Conservation (phyloP, 2,113 vertebrate genomes). For the Aphyosemion australe region DNA sequence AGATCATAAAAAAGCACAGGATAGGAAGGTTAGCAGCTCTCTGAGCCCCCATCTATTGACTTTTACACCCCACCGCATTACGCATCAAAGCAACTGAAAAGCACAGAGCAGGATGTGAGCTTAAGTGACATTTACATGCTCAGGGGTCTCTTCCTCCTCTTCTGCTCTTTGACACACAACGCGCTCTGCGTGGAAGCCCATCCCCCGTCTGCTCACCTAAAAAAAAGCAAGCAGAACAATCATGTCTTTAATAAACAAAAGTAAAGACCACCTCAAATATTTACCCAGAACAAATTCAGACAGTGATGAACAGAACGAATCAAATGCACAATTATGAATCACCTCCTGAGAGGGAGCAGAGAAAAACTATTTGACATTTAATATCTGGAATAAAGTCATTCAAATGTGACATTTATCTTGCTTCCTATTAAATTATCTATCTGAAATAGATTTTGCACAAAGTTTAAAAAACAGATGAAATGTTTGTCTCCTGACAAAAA, state of each 20-base stretch:
- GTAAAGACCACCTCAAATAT: neutral
- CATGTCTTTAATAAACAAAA: neutral
- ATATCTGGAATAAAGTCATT: neutral
- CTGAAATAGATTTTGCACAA: too few relatives aligned
- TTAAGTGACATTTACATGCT: slow-evolving; percentile 71
- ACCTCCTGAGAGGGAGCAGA: slow-evolving; percentile 51
- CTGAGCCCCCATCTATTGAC: slow-evolving; percentile 12
- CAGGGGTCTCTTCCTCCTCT: slow-evolving; percentile 23
- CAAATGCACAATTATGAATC: slow-evolving; percentile 23
- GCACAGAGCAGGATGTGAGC: slow-evolving; percentile 47
- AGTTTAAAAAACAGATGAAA: too few relatives aligned
- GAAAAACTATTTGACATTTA: neutral
- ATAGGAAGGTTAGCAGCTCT: neutral
- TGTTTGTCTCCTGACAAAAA: neutral
- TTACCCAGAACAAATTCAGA: slow-evolving; percentile 14
- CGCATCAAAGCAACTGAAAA: slow-evolving; percentile 35
- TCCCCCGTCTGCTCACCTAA: slow-evolving; percentile 56
- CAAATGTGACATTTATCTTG: neutral
- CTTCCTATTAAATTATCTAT: neutral
- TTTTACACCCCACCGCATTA: slow-evolving; percentile 17
- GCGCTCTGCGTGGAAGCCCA: neutral
- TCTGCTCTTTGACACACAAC: slow-evolving; percentile 11
- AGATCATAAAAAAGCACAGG: neutral
- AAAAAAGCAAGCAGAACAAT: slow-evolving; percentile 17
- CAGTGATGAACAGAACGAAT: slow-evolving; percentile 26